These are phyloP conservation scores for Cathartes aura DNA, from an alignment of 2,113 vertebrate genomes.

Conservation along the genomic window DNA sequence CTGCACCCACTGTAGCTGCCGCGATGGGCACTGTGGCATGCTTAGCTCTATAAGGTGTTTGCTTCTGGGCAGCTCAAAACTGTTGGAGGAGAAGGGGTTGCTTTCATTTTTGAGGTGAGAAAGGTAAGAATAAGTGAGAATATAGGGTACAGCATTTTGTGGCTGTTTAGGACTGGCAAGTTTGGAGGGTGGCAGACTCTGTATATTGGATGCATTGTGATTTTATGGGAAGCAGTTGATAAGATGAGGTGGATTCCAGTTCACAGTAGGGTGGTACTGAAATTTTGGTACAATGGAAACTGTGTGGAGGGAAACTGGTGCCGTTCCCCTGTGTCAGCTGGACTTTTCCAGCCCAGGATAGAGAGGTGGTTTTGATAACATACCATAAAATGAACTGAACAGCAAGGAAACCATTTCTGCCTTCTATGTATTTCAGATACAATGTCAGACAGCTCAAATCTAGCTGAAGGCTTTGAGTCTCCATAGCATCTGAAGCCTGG, in stretches of 20 bases:
- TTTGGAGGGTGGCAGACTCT: neutral
- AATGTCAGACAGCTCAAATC: neutral
- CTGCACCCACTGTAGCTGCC: neutral
- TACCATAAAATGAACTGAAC: neutral
- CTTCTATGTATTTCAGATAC: neutral
- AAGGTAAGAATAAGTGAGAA: neutral
- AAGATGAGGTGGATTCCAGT: neutral
- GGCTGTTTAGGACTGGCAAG: neutral
- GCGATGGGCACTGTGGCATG: accelerated
- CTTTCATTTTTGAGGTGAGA: neutral
- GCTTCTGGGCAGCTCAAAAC: neutral
- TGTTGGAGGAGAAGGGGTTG: neutral
- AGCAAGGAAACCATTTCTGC: neutral
- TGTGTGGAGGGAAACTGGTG: neutral
- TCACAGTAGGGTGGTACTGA: neutral
- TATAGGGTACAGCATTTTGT: neutral
- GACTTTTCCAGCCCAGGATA: neutral
- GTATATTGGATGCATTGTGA: neutral
- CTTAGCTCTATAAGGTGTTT: neutral
- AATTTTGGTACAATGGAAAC: neutral
- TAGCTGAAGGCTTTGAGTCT: neutral
- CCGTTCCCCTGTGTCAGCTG: neutral
- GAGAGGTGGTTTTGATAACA: neutral
- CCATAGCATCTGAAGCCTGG: neutral
- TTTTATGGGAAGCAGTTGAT: neutral